Evolutionary conservation across 2,888 invertebrate species (phyloP).

Genomic region (Lapara coniferarum): DNA sequence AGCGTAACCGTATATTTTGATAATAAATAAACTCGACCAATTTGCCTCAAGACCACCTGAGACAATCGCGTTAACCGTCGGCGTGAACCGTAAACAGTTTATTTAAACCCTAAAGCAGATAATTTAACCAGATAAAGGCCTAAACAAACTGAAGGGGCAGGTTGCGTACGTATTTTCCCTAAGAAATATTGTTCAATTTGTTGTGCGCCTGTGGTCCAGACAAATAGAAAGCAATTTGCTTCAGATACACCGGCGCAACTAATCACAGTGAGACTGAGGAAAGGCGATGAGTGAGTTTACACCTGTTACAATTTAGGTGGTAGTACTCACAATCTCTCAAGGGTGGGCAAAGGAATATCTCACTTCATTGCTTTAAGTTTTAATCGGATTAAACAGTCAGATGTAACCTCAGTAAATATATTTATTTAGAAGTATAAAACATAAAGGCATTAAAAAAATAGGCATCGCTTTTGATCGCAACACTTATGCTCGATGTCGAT

Average conservation of each 20-base stretch:
- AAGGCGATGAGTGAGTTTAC: background rate
- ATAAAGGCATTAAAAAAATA: no score
- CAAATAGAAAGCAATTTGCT: conserved; percentile 22
- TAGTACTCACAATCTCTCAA: no score
- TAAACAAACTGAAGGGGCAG: conserved; percentile 15
- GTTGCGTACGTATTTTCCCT: conserved; percentile 9
- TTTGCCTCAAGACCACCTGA: background rate
- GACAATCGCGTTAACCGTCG: background rate
- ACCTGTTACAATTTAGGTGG: background rate
- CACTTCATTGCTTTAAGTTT: no score
- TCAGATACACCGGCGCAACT: background rate
- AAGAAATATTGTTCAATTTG: conserved; percentile 26
- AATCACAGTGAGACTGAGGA: background rate
- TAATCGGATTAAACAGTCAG: no score
- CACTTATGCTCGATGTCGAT: no score
- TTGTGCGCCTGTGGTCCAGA: conserved; percentile 6
- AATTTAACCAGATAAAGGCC: conserved; percentile 16
- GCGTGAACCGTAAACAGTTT: conserved; percentile 5
- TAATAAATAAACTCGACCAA: background rate
- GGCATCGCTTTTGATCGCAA: no score
- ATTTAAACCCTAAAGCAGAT: conserved; percentile 5
- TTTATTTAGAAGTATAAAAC: no score
- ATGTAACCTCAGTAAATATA: no score
- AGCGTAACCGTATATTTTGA: background rate
- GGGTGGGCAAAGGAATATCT: no score